Evolutionary conservation across 1,140 invertebrate genomes (phyloP), one percentile per base, ranked within the genome.

Genomic region (Sarcophaga peregrina): DNA sequence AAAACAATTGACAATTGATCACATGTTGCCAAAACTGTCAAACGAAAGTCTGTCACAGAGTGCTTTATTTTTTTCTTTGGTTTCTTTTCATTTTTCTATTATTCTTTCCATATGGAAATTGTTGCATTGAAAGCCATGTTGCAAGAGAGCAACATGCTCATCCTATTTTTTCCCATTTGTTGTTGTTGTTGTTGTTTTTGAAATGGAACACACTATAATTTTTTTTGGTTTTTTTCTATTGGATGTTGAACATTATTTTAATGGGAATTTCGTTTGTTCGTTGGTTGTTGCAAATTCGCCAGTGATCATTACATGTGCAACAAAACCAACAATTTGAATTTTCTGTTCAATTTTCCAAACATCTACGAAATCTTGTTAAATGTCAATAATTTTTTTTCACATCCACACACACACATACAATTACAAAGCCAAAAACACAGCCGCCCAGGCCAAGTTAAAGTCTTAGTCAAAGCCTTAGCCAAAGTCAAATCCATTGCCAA

Each of bases 1-100:
- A 68, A n/a, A 68, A 68, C 62, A 68, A 20, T 68, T 68, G 62
- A 17, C 62, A 68, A 68, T 68, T 68, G 62, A 68, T 68, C 62
- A 68, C 62, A 68, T 68, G 62, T 68, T 68, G n/a, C n/a, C 62
- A 68, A 68, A 68, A 68, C 62, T 68, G 62, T 20, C 62, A 68
- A 68, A 68, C 62, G 7, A n/a, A 37, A 20, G 62, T 68, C 62
- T n/a, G 15, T 68, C 62, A 68, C n/a, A 68, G 1, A 37, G 25
- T 4, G 25, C 25, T 37, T 2, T 37, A 2, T 37, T 37, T 37
- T 37, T 37, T 37, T 37, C 25, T 37, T 37, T 37, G 25, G 25
- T 37, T 37, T 37, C 25, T 37, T 37, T 37, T 37, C 25, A 37
- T 37, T 37, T 37, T 37, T 37, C 25, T 37, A 37, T 37, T 37